These are phyloP conservation scores for Sycophila sp. DNA, from an alignment of 1,140 invertebrate genomes.

Conservation along the genomic window DNA sequence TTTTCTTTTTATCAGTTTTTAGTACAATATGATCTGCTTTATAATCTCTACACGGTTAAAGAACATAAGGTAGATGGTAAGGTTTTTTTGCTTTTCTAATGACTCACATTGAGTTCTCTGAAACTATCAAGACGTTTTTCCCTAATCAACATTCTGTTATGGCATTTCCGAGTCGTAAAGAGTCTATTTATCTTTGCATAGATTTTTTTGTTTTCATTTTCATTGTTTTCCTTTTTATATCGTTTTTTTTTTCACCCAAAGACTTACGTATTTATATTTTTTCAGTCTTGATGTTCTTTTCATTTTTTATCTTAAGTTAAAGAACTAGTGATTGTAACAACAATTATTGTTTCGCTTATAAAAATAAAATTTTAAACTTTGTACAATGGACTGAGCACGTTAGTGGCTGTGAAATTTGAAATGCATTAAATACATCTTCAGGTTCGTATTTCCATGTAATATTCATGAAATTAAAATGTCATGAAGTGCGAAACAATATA, in stretches of 20 bases:
- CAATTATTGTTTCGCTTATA: too few species aligned
- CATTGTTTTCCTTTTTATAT: slow-evolving; percentile 9
- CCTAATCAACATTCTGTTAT: slow-evolving; percentile 36
- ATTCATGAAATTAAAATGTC: too few species aligned
- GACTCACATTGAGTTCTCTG: slow-evolving; percentile 53
- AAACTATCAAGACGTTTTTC: slow-evolving; percentile 8
- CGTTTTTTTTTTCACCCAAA: slow-evolving; percentile 33
- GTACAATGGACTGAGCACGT: slow-evolving; percentile 39
- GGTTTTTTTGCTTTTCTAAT: slow-evolving; percentile 31
- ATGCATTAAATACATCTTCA: too few species aligned
- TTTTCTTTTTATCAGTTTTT: slow-evolving; percentile 25
- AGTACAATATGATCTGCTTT: slow-evolving; percentile 36
- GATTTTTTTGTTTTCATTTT: slow-evolving; percentile 16
- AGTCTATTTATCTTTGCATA: neutral
- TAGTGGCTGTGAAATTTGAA: slow-evolving; percentile 50
- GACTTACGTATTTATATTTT: slow-evolving; percentile 32
- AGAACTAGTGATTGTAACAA: too few species aligned
- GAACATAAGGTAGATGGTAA: slow-evolving; percentile 30
- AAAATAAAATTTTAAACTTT: slow-evolving; percentile 23
- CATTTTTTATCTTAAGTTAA: too few species aligned
- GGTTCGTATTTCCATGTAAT: too few species aligned
- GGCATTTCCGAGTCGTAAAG: slow-evolving; percentile 29
- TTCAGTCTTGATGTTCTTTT: slow-evolving; percentile 2
- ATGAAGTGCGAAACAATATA: too few species aligned
- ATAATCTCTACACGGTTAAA: slow-evolving; percentile 26